These are phyloP conservation scores for Leptopterna dolabrata DNA, from an alignment of 2,888 invertebrate species.

Conservation along the genomic window DNA sequence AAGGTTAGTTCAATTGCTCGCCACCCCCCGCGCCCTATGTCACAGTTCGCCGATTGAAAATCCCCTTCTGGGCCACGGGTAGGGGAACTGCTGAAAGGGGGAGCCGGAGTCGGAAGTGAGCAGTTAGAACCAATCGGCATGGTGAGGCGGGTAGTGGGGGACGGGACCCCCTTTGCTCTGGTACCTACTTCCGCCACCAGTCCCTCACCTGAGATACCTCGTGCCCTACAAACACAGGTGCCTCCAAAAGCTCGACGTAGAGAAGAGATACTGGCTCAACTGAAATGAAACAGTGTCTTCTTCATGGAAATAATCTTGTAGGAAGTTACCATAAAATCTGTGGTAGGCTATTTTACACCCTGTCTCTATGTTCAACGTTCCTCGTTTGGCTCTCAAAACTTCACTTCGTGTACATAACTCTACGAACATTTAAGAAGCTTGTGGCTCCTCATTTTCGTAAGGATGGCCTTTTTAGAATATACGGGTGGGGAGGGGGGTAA, in stretches of 20 bases:
- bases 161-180: background rate
- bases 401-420: too few species aligned
- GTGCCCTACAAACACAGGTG: slow-evolving; percentile 39
- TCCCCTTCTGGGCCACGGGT: background rate
- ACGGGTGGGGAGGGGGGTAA: too few species aligned
- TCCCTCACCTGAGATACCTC: slow-evolving; percentile 39
- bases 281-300: background rate
- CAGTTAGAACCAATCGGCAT: slow-evolving; percentile 38
- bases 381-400: too few species aligned
- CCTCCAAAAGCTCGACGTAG: background rate
- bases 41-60: slow-evolving; percentile 27
- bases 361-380: too few species aligned
- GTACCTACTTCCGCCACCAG: slow-evolving; percentile 21
- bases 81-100: background rate
- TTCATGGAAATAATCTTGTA: background rate
- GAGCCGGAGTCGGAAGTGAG: slow-evolving; percentile 39
- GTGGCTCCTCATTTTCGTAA: too few species aligned
- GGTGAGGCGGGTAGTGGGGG: background rate
- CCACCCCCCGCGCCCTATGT: slow-evolving; percentile 2
- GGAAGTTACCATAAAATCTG: too few species aligned
- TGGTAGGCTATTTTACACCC: too few species aligned
- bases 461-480: too few species aligned
- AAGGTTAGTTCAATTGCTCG: slow-evolving; percentile 60
- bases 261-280: background rate
- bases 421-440: too few species aligned